A percentile compares a stretch with the other conserved stretches of the same genome.
Evolutionary conservation across 2,797 vertebrate genomes (phyloP).

Genomic region (Arremon brunneinucha): DNA sequence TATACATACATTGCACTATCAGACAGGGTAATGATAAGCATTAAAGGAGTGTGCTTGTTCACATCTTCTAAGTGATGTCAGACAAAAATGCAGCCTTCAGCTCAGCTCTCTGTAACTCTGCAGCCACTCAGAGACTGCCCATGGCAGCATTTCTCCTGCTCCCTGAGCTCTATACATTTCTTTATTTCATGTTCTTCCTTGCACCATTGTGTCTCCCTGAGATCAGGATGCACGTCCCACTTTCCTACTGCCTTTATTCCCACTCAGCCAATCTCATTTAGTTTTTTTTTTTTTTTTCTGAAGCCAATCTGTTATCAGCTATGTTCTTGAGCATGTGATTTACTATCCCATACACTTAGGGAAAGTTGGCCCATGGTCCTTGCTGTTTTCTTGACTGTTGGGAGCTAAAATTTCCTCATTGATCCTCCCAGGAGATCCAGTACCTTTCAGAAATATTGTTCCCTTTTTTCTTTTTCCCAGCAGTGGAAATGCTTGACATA

Average conservation of each 20-base stretch:
- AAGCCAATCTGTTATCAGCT: neutral
- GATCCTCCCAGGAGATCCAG: neutral
- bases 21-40: neutral
- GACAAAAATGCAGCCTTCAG: neutral
- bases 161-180: neutral
- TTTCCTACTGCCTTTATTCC: constrained; percentile 1
- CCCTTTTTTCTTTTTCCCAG: neutral
- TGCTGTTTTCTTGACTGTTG: neutral
- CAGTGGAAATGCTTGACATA: constrained; percentile 55
- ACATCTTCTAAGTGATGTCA: neutral
- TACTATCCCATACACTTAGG: neutral
- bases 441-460: constrained; percentile 20
- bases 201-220: neutral
- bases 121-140: neutral
- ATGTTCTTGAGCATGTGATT: neutral
- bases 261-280: neutral
- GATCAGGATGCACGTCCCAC: neutral
- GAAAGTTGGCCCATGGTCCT: neutral
- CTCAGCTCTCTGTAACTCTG: neutral
- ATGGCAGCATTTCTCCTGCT: neutral
- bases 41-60: constrained; percentile 11
- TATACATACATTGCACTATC: neutral
- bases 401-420: neutral
- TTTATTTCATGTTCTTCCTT: neutral
- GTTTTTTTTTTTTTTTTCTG: neutral